Base-by-base conservation (phyloP, 2,113 vertebrate genomes). In the Taurulus bubalis region DNA sequence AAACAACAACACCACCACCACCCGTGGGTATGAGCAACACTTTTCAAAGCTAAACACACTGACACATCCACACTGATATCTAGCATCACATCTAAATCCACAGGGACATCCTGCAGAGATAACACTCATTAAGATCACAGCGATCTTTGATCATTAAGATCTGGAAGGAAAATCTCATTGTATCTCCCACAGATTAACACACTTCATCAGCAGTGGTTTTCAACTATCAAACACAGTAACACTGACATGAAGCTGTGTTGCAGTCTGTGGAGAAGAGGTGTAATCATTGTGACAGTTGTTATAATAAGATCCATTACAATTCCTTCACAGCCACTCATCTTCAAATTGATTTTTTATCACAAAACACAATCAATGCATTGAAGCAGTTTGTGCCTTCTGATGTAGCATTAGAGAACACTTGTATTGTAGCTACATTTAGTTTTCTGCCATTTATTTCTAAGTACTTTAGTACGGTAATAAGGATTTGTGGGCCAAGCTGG, bases 71-170 rank as follows among this genome's bases (percentile, higher is more conserved):
- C 80, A 18, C 30, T 8, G 36, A 84, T 64, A 71, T 84, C 75
- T 6, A 26, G 40, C 42, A 28, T 49, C 60, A 30, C 28, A 75
- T 86, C 63, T 71, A 28, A 81, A 87, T 82, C 67, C 14, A 66
- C 53, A 18, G 69, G 82, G 77, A 72, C 53, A 0, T 73, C 85
- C 62, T 6, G 42, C 15, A 75, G 82, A 56, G 80, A 85, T 83
- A 69, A 84, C 81, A 69, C 83, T 83, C 81, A 82, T 82, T 66
- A 82, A 77, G 70, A 89, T 88, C 64, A 76, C 73, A 77, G 79
- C 32, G 26, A 75, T 85, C 69, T 78, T 49, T 73, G 38, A 83
- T 86, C 64, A 87, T 83, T 81, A 82, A 73, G 65, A 88, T 88
- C 82, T 71, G 64, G 56, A 79, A 38, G 62, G 56, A 45, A 65